Evolutionary conservation across 2,888 invertebrate genomes (phyloP), one percentile per base, ranked within the genome.

Genomic region (Pogonocherus hispidulus): DNA sequence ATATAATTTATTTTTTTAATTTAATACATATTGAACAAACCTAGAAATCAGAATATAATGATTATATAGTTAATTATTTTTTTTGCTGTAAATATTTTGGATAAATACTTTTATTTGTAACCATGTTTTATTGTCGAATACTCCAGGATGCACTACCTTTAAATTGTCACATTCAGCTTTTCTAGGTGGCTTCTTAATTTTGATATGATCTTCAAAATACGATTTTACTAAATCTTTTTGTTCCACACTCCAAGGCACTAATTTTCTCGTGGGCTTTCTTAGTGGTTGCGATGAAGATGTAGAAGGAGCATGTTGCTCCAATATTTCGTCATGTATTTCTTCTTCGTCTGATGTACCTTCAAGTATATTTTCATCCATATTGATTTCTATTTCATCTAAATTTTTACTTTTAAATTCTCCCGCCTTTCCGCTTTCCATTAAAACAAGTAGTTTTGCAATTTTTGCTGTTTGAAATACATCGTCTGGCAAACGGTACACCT

Each of bases 401-500:
- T 6, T 32, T 62, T 71, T 75, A n/a, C 73, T 73, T 67, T 74
- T 74, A 64, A 35, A 71, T 41, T 73, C 27, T 72, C 20, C 3
- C 18, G 74, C 70, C 37, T 62, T 41, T 20, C 76, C 75, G 27
- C 69, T 67, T 52, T 77, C 72, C 72, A 74, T 76, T 11, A 74
- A 37, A n/a, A 76, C 5, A 5, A 77, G 44, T 19, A 76, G 35
- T 57, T 73, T 74, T 1, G 74, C 66, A n/a, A 75, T 65, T 70
- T 70, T 76, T 2, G 75, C 67, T 1, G 74, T 75, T 19, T 73
- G 63, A 62, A 56, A 63, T 18, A 73, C 51, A 16, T 70, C 66
- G 35, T 70, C 64, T 18, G 67, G 68, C 1, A 68, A 27, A 19
- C 74, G 52, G 49, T 74, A 76, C n/a, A 6, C 63, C 6, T 37